Evolutionary conservation across 1,140 invertebrate species (phyloP), one percentile per base, ranked within the genome.

Genomic region (Drosophila rufa): DNA sequence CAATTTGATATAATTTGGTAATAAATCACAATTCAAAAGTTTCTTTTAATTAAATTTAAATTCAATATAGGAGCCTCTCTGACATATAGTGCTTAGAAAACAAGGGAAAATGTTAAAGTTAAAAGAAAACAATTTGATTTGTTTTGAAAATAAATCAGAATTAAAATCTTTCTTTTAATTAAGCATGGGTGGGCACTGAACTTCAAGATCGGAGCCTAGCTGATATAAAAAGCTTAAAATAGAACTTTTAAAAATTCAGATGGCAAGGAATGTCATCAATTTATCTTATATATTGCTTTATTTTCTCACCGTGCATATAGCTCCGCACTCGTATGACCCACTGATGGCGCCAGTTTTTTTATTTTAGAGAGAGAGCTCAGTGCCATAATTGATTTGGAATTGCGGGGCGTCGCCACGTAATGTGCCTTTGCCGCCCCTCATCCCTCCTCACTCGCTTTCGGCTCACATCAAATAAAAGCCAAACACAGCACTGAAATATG

Each of bases 381-480:
- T 70, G 66, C 58, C 74, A 77, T 77, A 70, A 70, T 70, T 79
- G 76, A 79, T 79, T 77, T 70, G 53, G 17, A 77, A 79, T 53
- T 42, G 36, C 30, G 40, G 38, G 14, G n/a, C 50, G 30, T 42
- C 43, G 42, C 27, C 27, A 62, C 38, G 38, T 46, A 45, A 25
- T 30, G 14, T 25, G 30, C 22, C n/a, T 17, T 17, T 36, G 33
- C 33, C 33, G 56, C 42, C 57, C n/a, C 25, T 65, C 22, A 53
- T 68, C 15, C 45, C 30, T 15, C 17, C 15, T 22, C 33, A 17
- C 17, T 19, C 6, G 15, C 59, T 59, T 62, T 70, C 79, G 82
- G 82, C 70, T 55, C 55, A 80, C 79, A 79, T 86, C 82, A 82
- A 86, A 79, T 66, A 66, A 68, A 56, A 36, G 12, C 8, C 19